Evolutionary conservation across 2,888 invertebrate genomes (phyloP).

Genomic region (Drosophila algonquin): DNA sequence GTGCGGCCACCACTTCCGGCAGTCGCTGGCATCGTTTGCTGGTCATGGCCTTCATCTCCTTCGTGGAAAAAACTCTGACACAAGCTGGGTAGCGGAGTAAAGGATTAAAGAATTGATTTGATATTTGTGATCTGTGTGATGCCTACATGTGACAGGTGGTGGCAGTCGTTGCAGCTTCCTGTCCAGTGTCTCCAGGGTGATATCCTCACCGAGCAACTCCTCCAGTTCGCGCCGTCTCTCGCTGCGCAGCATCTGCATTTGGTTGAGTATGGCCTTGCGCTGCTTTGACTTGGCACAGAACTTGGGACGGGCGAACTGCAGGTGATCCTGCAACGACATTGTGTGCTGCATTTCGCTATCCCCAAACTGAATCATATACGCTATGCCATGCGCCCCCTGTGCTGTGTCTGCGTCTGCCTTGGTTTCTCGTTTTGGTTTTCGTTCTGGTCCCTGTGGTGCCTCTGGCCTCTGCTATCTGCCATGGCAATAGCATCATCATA

Average conservation of each 20-base stretch:
- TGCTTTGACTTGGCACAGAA: constrained; percentile 86
- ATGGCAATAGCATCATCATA: constrained; percentile 81
- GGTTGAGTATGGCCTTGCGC: constrained; percentile 79
- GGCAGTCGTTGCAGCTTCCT: constrained; percentile 78
- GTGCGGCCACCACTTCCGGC: constrained; percentile 89
- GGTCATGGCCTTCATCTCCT: constrained; percentile 87
- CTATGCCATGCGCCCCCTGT: constrained; percentile 79
- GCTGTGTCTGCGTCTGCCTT: constrained; percentile 51
- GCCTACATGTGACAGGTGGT: constrained; percentile 83
- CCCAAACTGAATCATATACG: constrained; percentile 80
- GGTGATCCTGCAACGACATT: constrained; percentile 87
- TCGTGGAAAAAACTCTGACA: constrained; percentile 85
- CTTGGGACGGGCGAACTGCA: constrained; percentile 88
- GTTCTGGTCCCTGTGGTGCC: constrained; percentile 26
- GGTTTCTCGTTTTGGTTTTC: constrained; percentile 4
- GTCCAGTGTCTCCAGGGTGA: constrained; percentile 76
- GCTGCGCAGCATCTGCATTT: constrained; percentile 78
- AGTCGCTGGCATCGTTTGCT: constrained; percentile 88
- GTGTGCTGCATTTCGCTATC: constrained; percentile 19
- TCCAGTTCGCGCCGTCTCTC: constrained; percentile 77
- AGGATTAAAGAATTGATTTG: not conserved
- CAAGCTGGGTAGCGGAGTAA: constrained; percentile 75
- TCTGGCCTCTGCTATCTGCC: constrained; percentile 19
- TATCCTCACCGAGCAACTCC: constrained; percentile 69
- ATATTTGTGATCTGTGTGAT: not conserved